Evolutionary conservation across 2,888 invertebrate species (phyloP), one percentile per base, ranked within the genome.

Genomic region (Mythimna impura): DNA sequence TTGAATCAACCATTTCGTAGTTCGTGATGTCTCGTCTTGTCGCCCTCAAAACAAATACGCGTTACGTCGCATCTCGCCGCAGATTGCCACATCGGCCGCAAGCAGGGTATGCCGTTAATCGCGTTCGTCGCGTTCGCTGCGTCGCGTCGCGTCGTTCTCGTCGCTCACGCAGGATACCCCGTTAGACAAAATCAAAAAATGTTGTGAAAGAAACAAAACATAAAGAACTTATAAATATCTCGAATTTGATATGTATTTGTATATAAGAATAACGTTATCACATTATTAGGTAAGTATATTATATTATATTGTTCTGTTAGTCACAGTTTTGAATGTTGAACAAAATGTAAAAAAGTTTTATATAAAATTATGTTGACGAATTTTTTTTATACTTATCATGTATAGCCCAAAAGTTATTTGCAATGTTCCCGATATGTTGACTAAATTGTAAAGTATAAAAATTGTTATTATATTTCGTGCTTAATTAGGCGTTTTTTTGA

Each of bases 231-330:
- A 61, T 25, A 25, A 63, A 70, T 67, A n/a, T 74, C 76, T 83
- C 71, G 72, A 80, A 77, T 82, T 75, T 40, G 63, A 71, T 73
- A 78, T 64, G 65, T 67, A 62, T 70, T 81, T 85, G 83, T 83
- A 83, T 74, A 83, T 85, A 86, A 74, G 66, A 71, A 50, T 69
- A 72, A 76, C 36, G 61, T 79, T 84, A 82, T 86, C 64, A 84
- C 69, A 71, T 74, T 80, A 85, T 66, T 81, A 76, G 58, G 1
- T 86, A 81, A 86, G 82, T 69, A 78, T 73, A 71, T 79, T 76
- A 73, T 82, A 62, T 83, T 82, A 63, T 83, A 71, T 86, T 71
- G 58, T 40, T 66, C 20, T 76, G 69, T 84, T 81, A 84, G 70
- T 60, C 50, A 58, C 43, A 57, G 52, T 36, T 62, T 66, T 68